These are phyloP conservation scores for Dendrolimus kikuchii DNA, from an alignment of 1,140 invertebrate species.

Conservation along the genomic window DNA sequence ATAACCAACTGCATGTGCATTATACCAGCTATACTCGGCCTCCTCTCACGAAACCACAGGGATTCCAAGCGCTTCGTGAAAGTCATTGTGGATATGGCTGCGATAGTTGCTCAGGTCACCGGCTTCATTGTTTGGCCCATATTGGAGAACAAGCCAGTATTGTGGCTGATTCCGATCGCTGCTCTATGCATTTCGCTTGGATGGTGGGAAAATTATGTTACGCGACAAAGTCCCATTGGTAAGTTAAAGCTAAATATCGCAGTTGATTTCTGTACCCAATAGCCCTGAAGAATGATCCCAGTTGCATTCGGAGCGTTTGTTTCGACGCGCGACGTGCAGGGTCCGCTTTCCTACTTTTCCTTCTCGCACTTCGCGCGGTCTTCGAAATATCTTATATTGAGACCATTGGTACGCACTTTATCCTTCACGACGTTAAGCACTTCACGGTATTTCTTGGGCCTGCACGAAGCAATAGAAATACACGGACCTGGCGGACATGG, in stretches of 20 bases:
- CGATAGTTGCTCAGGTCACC: conserved; percentile 88
- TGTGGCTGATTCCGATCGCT: conserved; percentile 90
- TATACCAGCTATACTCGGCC: conserved; percentile 80
- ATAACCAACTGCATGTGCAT: conserved; percentile 95
- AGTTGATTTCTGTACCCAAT: too few species aligned
- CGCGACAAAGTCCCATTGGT: conserved; percentile 84
- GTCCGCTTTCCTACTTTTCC: too few species aligned
- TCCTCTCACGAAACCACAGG: conserved; percentile 85
- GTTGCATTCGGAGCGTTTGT: too few species aligned
- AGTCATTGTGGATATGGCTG: conserved; percentile 86
- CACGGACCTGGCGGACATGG: too few species aligned
- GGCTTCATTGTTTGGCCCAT: conserved; percentile 93
- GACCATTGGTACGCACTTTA: too few species aligned
- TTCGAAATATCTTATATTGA: too few species aligned
- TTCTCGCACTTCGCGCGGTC: too few species aligned
- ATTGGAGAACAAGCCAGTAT: conserved; percentile 77
- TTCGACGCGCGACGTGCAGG: too few species aligned
- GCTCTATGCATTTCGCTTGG: conserved; percentile 90
- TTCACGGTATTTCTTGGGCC: too few species aligned
- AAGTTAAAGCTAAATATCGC: conserved; percentile 17
- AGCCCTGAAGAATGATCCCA: too few species aligned
- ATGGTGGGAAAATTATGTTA: conserved; percentile 98
- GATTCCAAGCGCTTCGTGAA: conserved; percentile 86
- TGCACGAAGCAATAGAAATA: too few species aligned
- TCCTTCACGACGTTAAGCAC: too few species aligned